Base-by-base conservation (phyloP, 1,140 invertebrate species). In the Periplaneta americana region DNA sequence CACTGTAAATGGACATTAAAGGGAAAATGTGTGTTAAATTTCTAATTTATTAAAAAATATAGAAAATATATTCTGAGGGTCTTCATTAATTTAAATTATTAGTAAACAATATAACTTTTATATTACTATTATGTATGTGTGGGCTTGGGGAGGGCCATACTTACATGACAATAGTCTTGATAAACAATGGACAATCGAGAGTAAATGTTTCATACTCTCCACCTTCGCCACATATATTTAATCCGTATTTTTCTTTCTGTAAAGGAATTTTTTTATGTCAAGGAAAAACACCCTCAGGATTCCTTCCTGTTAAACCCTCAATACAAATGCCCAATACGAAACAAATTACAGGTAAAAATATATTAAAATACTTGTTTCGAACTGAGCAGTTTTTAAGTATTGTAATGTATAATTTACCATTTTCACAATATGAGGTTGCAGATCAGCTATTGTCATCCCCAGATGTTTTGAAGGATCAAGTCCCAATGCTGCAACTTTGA, bases 171-270 rank as follows among this genome's bases (percentile, higher is more conserved):
- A 99, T 94, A 86, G 92, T 92, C 88, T 97, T 97, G 85, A 93
- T 94, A 88, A 98, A 99, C 74, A 99, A 89, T 31, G 98, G 98
- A 90, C 98, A 99, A 90, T 99, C 97, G 81, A 99, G 89, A 18
- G 98, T 99, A 87, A 99, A 97, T 36, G 98, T 98, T 90, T 99
- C 98, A 89, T 98, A 99, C 89, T 99, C 98, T 76, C 98, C 98
- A 66, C 98, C 98, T 91, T 99, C 98, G 74, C 98, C 98, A 90
- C 98, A 99, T 75, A 99, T 93, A 91, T 99, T 98, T 82, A 99
- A 89, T 31, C 97, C 97, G 90, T 97, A 99, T 88, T 98, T 97
- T 89, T 95, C 93, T 87, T 95, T 94, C 93, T 94, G 88, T 79
- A 91, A 90, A 86, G 84, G 84, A 83, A 77, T 81, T 34, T 34